Evolutionary conservation across 2,888 invertebrate species (phyloP), one percentile per base, ranked within the genome.

Genomic region (Drosophila anceps): DNA sequence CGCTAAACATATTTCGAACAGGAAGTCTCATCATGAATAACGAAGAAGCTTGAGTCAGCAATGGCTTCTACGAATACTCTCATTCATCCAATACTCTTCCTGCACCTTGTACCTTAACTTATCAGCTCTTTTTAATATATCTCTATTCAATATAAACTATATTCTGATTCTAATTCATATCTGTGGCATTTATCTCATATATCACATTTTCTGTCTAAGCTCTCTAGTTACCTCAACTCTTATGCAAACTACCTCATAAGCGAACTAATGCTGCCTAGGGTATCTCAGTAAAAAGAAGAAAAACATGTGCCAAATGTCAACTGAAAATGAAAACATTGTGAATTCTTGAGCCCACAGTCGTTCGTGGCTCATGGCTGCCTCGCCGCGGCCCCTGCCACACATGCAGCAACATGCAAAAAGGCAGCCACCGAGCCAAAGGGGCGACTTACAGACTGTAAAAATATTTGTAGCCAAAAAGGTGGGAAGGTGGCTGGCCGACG

Each of bases 271-370:
- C 20, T 27, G 33, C n/a, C 37, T 46, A 57, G 60, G 46, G 64
- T 69, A 62, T 55, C 10, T 15, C 31, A 9, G 24, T 15, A 41
- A 48, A 29, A 37, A 37, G 18, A 50, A 37, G 24, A 73, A 57
- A 69, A 81, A 81, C 68, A 68, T 78, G 61, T 66, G 66, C 37
- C 61, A 70, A 81, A 78, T 82, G 79, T 81, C 88, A 78, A 71
- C 54, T 31, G 53, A 78, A 81, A 84, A 78, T 70, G 58, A 85
- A 82, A 82, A 82, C 80, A 88, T 82, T 61, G 71, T 62, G 29
- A 86, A 77, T 82, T 81, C 88, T 71, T 64, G 43, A 27, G 62
- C 57, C 54, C 54, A 50, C 51, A 58, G 54, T 41, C 37, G 50
- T 33, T 60, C 51, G 54, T 50, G 50, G 50, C 50, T 5, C 15